These are phyloP conservation scores for Steromphala cineraria DNA, from an alignment of 2,888 invertebrate species.

Conservation along the genomic window DNA sequence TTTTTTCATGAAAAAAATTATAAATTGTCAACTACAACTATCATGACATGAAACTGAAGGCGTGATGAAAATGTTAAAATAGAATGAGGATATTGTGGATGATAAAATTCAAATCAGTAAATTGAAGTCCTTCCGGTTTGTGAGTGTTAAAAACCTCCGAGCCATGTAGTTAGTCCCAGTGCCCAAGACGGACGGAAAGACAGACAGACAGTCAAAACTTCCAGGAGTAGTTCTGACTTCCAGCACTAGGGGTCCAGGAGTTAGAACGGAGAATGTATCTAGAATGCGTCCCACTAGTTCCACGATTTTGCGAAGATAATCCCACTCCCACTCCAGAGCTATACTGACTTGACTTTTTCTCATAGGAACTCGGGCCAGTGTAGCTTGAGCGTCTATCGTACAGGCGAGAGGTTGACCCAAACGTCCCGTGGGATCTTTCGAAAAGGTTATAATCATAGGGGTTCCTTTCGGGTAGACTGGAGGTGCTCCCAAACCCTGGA, in stretches of 20 bases:
- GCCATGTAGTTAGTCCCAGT: not conserved
- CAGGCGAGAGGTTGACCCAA: not conserved
- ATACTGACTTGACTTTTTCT: not conserved
- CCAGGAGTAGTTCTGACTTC: not conserved
- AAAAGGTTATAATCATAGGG: not conserved
- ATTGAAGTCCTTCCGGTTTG: not conserved
- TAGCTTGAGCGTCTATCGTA: not conserved
- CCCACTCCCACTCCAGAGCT: not conserved
- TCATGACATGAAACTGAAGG: too few species aligned
- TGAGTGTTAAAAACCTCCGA: not conserved
- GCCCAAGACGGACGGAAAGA: not conserved
- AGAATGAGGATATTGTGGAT: not conserved
- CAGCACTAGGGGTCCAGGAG: slow-evolving; percentile 1
- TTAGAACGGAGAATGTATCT: not conserved
- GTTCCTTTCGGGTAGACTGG: not conserved
- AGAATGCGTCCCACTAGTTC: not conserved
- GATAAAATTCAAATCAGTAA: not conserved
- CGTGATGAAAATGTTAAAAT: too few species aligned
- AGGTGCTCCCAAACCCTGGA: not conserved
- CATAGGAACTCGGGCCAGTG: not conserved
- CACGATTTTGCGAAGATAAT: not conserved
- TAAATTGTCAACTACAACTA: too few species aligned
- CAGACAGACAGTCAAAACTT: not conserved
- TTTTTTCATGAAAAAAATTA: too few species aligned
- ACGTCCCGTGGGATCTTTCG: not conserved